Evolutionary conservation across 2,888 invertebrate genomes (phyloP), one percentile per base, ranked within the genome.

Genomic region (Doris montereyensis): DNA sequence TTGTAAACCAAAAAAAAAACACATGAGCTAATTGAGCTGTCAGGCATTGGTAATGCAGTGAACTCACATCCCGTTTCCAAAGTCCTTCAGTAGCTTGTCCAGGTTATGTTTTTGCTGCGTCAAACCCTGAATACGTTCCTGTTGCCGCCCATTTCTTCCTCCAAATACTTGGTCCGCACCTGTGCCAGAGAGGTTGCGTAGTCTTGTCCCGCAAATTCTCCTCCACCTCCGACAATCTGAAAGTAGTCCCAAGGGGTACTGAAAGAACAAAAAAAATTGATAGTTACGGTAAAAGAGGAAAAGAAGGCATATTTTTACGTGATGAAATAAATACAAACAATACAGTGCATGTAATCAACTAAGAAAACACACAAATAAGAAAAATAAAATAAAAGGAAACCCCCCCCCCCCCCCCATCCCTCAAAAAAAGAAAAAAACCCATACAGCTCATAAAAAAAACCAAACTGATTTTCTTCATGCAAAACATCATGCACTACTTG

Each of bases 181-280:
- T 89, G 87, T n/a, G 87, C 81, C 83, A 89, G 85, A 10, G 89
- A 88, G 88, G 84, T 41, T 81, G 79, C 21, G 89, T 85, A 3
- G 84, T 76, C 77, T 87, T 86, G 83, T 90, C 90, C 26, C 88
- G 81, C n/a, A 85, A 62, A 8, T 75, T 80, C 82, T 90, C 89
- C 76, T 89, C 89, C 81, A 85, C 83, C 75, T 90, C 90, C 70
- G 88, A 85, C 82, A 89, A 81, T 84, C 90, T 90, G 88, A 80
- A 88, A 88, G 77, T 84, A 77, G 83, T 81, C 83, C 76, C 83
- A 81, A 77, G 80, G 81, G 84, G 84, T 85, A 84, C 82, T 80
- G 73, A 70, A 78, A 75, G 5, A 68, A 13, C 57, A 67, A 58
- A 67, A 30, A n/a, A n/a, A n/a, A n/a, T 35, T 60, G 41, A 1